Evolutionary conservation across 23 tunicate species (phyloP), one percentile per base, ranked within the genome.

Genomic region (Ciona savignyi): DNA sequence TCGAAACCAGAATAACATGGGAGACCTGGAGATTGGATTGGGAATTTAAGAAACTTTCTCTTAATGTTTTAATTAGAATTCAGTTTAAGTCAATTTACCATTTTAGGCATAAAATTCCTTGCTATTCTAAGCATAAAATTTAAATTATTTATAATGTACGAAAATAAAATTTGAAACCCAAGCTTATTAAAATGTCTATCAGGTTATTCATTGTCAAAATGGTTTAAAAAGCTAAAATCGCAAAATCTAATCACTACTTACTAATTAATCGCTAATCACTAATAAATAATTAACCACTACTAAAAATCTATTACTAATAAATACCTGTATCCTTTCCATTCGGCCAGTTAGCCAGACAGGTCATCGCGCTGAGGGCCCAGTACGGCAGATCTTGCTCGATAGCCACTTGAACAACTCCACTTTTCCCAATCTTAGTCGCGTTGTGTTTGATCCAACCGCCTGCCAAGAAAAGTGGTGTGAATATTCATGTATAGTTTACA

Each of bases 271-370:
- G n/a, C n/a, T n/a, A n/a, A n/a, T n/a, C n/a, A n/a, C n/a, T n/a
- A n/a, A n/a, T n/a, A n/a, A n/a, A n/a, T n/a, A n/a, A n/a, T n/a
- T n/a, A n/a, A n/a, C n/a, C n/a, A n/a, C n/a, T n/a, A n/a, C n/a
- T n/a, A n/a, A n/a, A n/a, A n/a, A n/a, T n/a, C n/a, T n/a, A n/a
- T n/a, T n/a, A n/a, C n/a, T n/a, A n/a, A 70, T 24, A 22, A 71
- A 1, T 28, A 81, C 86, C 86, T 32, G 88, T 61, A 35, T 83
- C 81, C 68, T 60, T 83, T 62, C 88, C 70, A 30, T 78, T 67
- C 1, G 92, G 92, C 92, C 92, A 85, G 62, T 78, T 85, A 19
- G 92, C 84, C 22, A 85, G 66, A 78, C 92, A 85, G 1, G 84
- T 78, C 92, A 85, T 85, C 4, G 92, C 92, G 2, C 82, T 78